A percentile compares a stretch with the other conserved stretches of the same genome.
Conservation (phyloP, 2,888 invertebrate species). For the Alitta virens region DNA sequence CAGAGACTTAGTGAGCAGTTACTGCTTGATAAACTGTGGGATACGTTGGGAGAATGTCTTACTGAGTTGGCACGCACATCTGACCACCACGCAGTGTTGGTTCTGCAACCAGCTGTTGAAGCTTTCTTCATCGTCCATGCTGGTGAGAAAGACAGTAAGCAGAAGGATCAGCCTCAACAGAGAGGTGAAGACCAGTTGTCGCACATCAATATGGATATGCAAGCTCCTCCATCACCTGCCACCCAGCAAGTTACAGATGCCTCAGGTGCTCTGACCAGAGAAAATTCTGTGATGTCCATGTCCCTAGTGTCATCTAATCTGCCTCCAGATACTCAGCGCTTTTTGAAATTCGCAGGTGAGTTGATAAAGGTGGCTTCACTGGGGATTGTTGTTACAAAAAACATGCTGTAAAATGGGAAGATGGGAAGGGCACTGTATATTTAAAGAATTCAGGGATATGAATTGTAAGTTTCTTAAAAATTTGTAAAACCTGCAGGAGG, state of each 20-base stretch:
- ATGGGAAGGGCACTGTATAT: no score
- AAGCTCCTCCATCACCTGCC: constrained; percentile 45
- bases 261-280: constrained; percentile 34
- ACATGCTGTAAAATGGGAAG: no score
- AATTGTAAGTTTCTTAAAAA: no score
- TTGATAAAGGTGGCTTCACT: no score
- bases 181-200: constrained; percentile 59
- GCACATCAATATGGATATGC: constrained; percentile 55
- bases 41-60: constrained; percentile 75
- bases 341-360: constrained; percentile 75
- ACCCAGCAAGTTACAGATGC: constrained; percentile 28
- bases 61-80: constrained; percentile 77
- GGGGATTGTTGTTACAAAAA: no score
- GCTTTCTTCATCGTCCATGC: constrained; percentile 88
- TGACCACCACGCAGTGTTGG: constrained; percentile 83
- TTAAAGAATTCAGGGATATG: no score
- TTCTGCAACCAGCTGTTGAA: constrained; percentile 83
- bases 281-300: constrained; percentile 40
- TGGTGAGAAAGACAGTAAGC: constrained; percentile 54
- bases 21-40: constrained; percentile 73
- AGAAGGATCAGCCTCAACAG: constrained; percentile 38
- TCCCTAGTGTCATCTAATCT: constrained; percentile 38
- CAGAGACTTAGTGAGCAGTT: constrained; percentile 68
- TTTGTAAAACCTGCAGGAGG: no score
- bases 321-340: constrained; percentile 71